Base-by-base conservation (phyloP, 2,888 invertebrate species). In the Plusia festucae region DNA sequence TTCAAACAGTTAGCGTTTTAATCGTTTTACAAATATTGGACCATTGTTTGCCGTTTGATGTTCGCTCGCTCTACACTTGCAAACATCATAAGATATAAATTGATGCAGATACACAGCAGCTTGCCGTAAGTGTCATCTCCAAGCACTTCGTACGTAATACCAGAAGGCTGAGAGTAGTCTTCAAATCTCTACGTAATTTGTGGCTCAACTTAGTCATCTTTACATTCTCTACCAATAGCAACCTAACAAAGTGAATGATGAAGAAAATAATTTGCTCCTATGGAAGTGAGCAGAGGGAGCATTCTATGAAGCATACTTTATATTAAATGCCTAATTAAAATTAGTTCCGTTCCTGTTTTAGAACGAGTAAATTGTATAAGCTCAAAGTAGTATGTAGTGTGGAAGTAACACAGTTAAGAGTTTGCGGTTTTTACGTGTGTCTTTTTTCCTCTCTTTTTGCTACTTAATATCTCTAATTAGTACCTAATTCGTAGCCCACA, bases 401-500 rank as follows among this genome's bases (percentile, higher is more conserved):
- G 24, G 5, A 24, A 24, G 24, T 24, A 24, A 24, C 5, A 24
- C 24, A 24, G 7, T 13, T 3, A 13, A 34, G 3, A 13, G 2
- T 34, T 34, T 13, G 0, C 2, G 11, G 13, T 34, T 34, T 11
- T 34, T 34, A 1, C 34, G 34, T 13, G 34, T 16, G 16, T 16
- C 44, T n/a, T n/a, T n/a, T 7, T 7, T 2, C 34, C 16, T 16
- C 9, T 2, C n/a, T 58, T n/a, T 20, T 58, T 13, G 32, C 49
- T 2, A 49, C 40, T 55, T 57, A 76, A 70, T 65, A 66, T 7
- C 27, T 8, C 58, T 73, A 65, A 73, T 79, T 79, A 64, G 13
- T 44, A 20, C n/a, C n/a, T n/a, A n/a, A 13, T 65, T 34, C 63
- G 61, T 51, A 44, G 22, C 22, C 27, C 27, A 46, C 49, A 73